Evolutionary conservation across 2,797 vertebrate genomes (phyloP).

Genomic region (Brachyrhaphis roseni): DNA sequence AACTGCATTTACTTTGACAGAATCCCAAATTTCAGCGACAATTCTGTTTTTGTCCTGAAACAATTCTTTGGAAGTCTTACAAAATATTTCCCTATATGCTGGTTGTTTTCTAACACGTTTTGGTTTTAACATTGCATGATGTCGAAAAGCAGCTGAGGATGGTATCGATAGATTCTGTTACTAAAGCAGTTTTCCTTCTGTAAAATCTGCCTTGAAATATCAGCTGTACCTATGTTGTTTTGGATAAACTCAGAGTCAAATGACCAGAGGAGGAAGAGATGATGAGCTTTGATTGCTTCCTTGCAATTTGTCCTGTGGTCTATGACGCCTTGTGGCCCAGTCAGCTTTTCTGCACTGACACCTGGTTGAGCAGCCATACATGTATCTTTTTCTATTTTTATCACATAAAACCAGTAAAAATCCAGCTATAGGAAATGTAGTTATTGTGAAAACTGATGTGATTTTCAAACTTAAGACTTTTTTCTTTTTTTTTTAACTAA

Average conservation of each 20-base stretch:
- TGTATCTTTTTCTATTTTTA: slow-evolving; percentile 39
- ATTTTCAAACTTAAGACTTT: slow-evolving; percentile 20
- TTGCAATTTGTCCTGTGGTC: slow-evolving; percentile 54
- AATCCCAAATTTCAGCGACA: slow-evolving; percentile 49
- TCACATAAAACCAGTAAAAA: slow-evolving; percentile 40
- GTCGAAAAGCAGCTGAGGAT: slow-evolving; percentile 36
- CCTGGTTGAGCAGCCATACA: slow-evolving; percentile 52
- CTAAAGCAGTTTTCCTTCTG: slow-evolving; percentile 61
- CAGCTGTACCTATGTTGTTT: slow-evolving; percentile 15
- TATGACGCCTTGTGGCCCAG: slow-evolving; percentile 44
- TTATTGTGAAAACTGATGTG: slow-evolving; percentile 25
- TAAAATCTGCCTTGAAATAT: neutral
- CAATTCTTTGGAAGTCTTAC: slow-evolving; percentile 45
- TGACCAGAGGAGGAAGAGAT: neutral
- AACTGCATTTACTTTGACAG: slow-evolving; percentile 45
- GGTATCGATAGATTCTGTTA: slow-evolving; percentile 41
- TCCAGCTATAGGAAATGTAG: slow-evolving; percentile 35
- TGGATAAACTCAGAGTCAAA: slow-evolving; percentile 29
- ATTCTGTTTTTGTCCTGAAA: slow-evolving; percentile 70
- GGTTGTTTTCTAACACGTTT: slow-evolving; percentile 39
- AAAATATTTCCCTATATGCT: slow-evolving; percentile 22
- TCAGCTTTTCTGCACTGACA: slow-evolving; percentile 23
- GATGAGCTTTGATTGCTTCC: slow-evolving; percentile 25
- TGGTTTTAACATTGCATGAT: slow-evolving; percentile 23
- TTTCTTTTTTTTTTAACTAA: slow-evolving; percentile 7